Conservation (phyloP, 2,888 invertebrate genomes). For the Drosophila sordidula region DNA sequence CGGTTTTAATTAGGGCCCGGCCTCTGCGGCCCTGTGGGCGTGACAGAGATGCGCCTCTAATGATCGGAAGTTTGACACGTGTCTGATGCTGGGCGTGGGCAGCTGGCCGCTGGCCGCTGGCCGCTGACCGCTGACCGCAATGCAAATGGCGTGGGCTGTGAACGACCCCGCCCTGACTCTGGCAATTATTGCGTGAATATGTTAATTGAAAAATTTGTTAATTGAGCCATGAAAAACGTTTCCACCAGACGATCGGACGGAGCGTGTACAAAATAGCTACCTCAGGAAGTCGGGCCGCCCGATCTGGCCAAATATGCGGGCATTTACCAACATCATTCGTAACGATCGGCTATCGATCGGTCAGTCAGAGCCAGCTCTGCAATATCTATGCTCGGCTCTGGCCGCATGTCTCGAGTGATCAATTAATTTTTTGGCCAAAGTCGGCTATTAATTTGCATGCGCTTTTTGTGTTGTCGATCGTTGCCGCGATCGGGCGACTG, state of each 20-base stretch:
- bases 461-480: slow-evolving; percentile 63
- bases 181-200: slow-evolving; percentile 79
- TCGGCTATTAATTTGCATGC: slow-evolving; percentile 77
- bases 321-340: slow-evolving; percentile 62
- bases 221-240: slow-evolving; percentile 67
- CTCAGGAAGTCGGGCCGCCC: slow-evolving; percentile 51
- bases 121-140: slow-evolving; percentile 20
- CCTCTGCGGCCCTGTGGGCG: slow-evolving; percentile 49
- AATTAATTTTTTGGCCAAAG: slow-evolving; percentile 73
- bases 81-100: slow-evolving; percentile 47
- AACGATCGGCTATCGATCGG: slow-evolving; percentile 61
- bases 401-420: slow-evolving; percentile 69
- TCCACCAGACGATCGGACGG: slow-evolving; percentile 49
- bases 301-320: slow-evolving; percentile 65
- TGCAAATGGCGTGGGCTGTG: slow-evolving; percentile 40
- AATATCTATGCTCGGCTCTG: slow-evolving; percentile 49
- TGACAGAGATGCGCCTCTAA: slow-evolving; percentile 64
- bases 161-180: slow-evolving; percentile 28
- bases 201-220: slow-evolving; percentile 78
- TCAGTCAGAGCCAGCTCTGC: slow-evolving; percentile 40
- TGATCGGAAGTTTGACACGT: slow-evolving; percentile 81
- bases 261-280: slow-evolving; percentile 18
- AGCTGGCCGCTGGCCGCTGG: slow-evolving; percentile 31
- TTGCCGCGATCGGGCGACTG: slow-evolving; percentile 24
- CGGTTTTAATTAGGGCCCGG: slow-evolving; percentile 70